Evolutionary conservation across 2,888 invertebrate genomes (phyloP).

Genomic region (Spisula solida): DNA sequence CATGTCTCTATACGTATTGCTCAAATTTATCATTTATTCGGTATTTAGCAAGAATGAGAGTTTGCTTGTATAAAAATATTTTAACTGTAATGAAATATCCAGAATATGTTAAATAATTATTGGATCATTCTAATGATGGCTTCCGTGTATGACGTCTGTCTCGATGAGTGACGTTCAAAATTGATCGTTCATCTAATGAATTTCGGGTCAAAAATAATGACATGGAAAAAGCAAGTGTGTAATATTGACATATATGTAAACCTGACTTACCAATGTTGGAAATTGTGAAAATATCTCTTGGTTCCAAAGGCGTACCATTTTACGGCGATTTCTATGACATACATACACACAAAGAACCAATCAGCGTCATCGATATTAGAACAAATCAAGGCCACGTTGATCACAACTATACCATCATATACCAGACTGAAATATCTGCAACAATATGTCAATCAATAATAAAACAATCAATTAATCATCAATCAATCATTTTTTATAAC

Average conservation of each 20-base stretch:
- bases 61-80: no score
- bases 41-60: no score
- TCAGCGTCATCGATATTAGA: constrained; percentile 85
- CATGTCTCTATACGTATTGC: no score
- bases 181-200: no score
- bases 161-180: no score
- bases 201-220: no score
- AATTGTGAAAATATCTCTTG: constrained; percentile 61
- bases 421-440: constrained; percentile 87
- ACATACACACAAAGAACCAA: constrained; percentile 87
- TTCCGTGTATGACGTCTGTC: no score
- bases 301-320: constrained; percentile 80
- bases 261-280: constrained; percentile 59
- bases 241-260: neutral
- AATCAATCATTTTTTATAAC: neutral
- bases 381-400: constrained; percentile 87
- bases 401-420: constrained; percentile 87
- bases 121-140: no score
- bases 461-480: neutral
- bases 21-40: no score
- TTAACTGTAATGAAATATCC: no score
- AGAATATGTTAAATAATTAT: no score
- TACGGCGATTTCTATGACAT: constrained; percentile 87
- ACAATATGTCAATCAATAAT: constrained; percentile 49
- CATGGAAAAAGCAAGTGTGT: no score